Base-by-base conservation (phyloP, 2,888 invertebrate species). In the Pachymerium ferrugineum region DNA sequence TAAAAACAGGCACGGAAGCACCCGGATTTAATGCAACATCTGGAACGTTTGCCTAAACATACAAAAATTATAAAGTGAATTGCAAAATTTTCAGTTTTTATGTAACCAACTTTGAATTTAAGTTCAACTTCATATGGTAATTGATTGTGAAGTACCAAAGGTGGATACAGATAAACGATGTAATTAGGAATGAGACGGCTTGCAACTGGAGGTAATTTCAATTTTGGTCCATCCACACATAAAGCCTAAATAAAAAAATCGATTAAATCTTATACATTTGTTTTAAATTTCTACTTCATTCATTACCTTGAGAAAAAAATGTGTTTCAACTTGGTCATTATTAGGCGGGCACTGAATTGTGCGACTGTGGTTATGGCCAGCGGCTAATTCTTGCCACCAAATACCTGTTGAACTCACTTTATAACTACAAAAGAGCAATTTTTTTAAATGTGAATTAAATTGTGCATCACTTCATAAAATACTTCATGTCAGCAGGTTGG, bases 361-460 rank as follows among this genome's bases (percentile, higher is more conserved):
- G 74, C 88, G 87, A 0, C 89, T 86, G 0, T 85, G 85, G 68
- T 89, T 89, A 75, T 89, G 83, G 77, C 89, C 86, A 0, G 88
- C 88, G 75, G 80, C 78, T 75, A 92, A 82, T 77, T 92, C 91
- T 83, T 88, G 88, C 92, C 92, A 93, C 89, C 90, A 92, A 62
- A 92, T 87, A 0, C 90, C 89, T 74, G 86, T 86, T 0, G 88
- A 87, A 30, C 90, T 89, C 12, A 89, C 87, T 78, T 89, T 88
- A 80, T 90, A 90, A 75, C 88, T 89, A 78, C 87, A 89, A 70
- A 30, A 72, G n/a, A 72, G 12, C 16, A 10, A 62, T 62, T 14
- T 16, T 62, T 10, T n/a, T 62, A 62, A 28, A 10, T 38, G 10
- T 5, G 6, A 38, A 38, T 8, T n/a, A 19, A 54, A 47, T 29